Evolutionary conservation across 2,797 vertebrate genomes (phyloP), one percentile per base, ranked within the genome.

Genomic region (Sebastes kiyomatsui): DNA sequence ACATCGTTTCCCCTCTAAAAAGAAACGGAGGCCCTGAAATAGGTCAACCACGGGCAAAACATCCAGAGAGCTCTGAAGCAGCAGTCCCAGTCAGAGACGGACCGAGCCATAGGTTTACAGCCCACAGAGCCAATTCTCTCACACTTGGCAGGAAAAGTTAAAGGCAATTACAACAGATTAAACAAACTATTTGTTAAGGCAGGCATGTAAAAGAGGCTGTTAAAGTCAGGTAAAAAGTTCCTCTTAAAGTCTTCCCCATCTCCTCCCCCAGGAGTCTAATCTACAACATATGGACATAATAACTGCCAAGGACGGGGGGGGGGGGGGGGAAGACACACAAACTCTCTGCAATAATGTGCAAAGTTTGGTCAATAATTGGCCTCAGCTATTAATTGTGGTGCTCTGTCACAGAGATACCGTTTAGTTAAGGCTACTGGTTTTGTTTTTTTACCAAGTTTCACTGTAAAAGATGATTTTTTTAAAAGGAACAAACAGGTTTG

Each of bases 151-250:
- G 87, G 65, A 61, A 77, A 71, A 67, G 66, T 77, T 81, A 67
- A 81, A 79, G 74, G 64, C 73, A 92, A 91, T 92, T 92, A 81
- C 75, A 82, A 83, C 3, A 55, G 80, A 90, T 88, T 90, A 87
- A 88, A 90, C 81, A 88, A 92, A 91, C 84, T 23, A 64, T 81
- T 90, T 90, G 61, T 83, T 79, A 69, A 80, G 80, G 70, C 83
- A 81, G 62, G 67, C 67, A 65, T 87, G 79, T 86, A 86, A 88
- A 92, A 84, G 61, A 80, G 83, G 77, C 79, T 79, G 81, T 88
- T 90, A 89, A 86, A 89, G 75, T 82, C 86, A 89, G 78, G 87
- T 91, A 89, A 90, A 52, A 84, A 83, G 76, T 71, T 83, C 77
- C 70, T 84, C 82, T 84, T 79, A 74, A 81, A 80, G 73, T 52